phyloP scores from a whole-genome alignment of 2,888 invertebrate genomes.

The Parthenolecanium corni region DNA sequence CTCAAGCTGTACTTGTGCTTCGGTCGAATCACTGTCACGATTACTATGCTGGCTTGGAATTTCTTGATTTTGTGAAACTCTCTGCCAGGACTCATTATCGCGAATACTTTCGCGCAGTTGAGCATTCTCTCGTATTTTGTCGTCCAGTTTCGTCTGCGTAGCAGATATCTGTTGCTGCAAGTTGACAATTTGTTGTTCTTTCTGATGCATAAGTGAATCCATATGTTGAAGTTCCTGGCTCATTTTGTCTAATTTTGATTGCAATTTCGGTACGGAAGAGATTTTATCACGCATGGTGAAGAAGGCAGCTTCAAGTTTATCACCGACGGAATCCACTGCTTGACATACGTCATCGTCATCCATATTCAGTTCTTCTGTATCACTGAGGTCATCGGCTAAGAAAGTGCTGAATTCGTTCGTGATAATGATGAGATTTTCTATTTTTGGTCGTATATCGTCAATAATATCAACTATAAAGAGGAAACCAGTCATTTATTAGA shows the following conservation, averaged over 20 bases:
- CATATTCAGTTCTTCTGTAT: neutral
- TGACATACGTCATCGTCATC: neutral
- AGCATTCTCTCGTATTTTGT: neutral
- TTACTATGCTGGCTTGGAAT: no score
- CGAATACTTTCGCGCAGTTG: neutral
- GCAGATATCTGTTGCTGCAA: conserved; percentile 8
- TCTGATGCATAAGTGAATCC: neutral
- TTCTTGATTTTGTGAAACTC: neutral
- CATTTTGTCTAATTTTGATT: conserved; percentile 6
- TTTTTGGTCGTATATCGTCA: neutral
- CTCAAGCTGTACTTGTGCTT: no score
- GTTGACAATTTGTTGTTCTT: no score
- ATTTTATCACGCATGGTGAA: conserved; percentile 11
- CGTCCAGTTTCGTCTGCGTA: neutral
- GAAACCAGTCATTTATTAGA: neutral
- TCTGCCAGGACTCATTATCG: neutral
- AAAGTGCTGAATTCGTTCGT: conserved; percentile 12
- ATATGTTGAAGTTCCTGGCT: neutral
- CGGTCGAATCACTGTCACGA: no score
- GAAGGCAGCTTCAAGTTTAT: conserved; percentile 13
- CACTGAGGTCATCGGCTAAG: neutral
- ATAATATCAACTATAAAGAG: neutral
- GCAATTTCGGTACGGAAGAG: neutral
- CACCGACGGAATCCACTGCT: conserved; percentile 3
- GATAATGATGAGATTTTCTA: neutral